phyloP scores from a whole-genome alignment of 2,888 invertebrate species.

The Andrena flavipes region DNA sequence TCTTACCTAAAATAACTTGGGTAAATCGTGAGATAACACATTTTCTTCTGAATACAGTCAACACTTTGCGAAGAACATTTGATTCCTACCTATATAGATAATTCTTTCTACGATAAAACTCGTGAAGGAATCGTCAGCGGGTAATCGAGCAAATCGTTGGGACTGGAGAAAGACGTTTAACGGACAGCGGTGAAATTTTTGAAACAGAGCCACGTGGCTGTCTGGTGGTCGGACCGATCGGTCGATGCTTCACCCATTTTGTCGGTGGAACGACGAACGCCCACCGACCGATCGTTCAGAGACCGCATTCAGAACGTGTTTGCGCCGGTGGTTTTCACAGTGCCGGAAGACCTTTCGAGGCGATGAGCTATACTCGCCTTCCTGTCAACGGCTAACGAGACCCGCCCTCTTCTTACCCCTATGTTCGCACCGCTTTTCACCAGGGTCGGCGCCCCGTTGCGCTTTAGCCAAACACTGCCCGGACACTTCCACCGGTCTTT shows the following conservation, averaged over 20 bases:
- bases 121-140: neutral
- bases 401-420: constrained; percentile 68
- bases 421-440: constrained; percentile 67
- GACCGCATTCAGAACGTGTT: constrained; percentile 65
- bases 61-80: too few species aligned
- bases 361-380: constrained; percentile 76
- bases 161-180: neutral
- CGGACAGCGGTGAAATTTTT: too few species aligned
- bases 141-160: constrained; percentile 24
- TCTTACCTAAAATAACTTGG: too few species aligned
- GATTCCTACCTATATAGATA: too few species aligned
- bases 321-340: constrained; percentile 70
- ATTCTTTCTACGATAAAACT: too few species aligned
- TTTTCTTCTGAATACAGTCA: too few species aligned
- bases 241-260: constrained; percentile 64
- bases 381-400: constrained; percentile 80
- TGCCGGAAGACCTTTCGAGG: constrained; percentile 73
- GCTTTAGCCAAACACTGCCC: constrained; percentile 70
- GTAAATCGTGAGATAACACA: too few species aligned
- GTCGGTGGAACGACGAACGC: constrained; percentile 58
- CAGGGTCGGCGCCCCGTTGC: constrained; percentile 64
- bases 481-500: constrained; percentile 67
- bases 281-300: constrained; percentile 51
- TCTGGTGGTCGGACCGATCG: constrained; percentile 26
- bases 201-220: constrained; percentile 57